A percentile compares a stretch with the other conserved stretches of the same genome.
Conservation (phyloP, 2,888 invertebrate genomes). For the Calameuta filiformis region DNA sequence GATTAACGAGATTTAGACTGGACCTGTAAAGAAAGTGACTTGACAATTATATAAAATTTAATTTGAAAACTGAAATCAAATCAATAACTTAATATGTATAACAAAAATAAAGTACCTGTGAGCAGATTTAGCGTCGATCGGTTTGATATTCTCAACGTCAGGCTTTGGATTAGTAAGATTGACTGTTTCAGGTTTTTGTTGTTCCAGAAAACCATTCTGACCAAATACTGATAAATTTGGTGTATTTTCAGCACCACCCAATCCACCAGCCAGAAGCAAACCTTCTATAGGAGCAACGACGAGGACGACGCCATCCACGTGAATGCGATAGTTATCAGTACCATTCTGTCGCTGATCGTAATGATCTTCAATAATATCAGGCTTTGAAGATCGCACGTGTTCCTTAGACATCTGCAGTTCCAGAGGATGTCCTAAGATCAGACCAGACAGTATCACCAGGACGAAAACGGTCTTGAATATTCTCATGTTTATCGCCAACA, state of each 20-base stretch:
- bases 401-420: neutral
- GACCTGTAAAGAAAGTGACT: conserved; percentile 64
- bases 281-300: conserved; percentile 75
- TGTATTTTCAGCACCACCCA: conserved; percentile 24
- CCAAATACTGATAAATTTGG: conserved; percentile 17
- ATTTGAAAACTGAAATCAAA: conserved; percentile 23
- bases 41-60: neutral
- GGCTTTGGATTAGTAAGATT: conserved; percentile 49
- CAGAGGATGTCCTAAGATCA: conserved; percentile 7
- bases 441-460: conserved; percentile 17
- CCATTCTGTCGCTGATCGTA: conserved; percentile 86
- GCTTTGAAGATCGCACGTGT: neutral
- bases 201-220: conserved; percentile 15
- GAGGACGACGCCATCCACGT: conserved; percentile 76
- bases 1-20: conserved; percentile 68
- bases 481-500: conserved; percentile 49
- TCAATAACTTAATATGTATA: neutral
- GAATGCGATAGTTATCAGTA: conserved; percentile 77
- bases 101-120: conserved; percentile 24
- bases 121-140: conserved; percentile 23
- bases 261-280: conserved; percentile 70
- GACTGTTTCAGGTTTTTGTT: conserved; percentile 22
- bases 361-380: conserved; percentile 31
- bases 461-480: conserved; percentile 47
- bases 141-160: conserved; percentile 21